Evolutionary conservation across 2,797 vertebrate species (phyloP).

Genomic region (Esox lucius): DNA sequence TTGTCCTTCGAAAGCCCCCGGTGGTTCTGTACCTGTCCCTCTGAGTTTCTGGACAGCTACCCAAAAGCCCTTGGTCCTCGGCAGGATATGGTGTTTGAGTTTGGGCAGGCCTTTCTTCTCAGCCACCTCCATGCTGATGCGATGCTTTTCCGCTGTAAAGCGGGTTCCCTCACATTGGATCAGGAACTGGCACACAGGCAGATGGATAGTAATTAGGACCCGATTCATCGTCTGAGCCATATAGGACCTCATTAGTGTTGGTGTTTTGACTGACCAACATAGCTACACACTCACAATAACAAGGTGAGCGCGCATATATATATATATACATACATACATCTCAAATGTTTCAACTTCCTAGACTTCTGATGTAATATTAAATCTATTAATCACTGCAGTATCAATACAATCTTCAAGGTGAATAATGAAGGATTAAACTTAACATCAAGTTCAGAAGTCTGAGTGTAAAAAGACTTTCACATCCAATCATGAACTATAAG

Average conservation of each 20-base stretch:
- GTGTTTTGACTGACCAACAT: neutral
- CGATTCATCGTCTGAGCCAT: too few species aligned
- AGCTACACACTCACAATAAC: neutral
- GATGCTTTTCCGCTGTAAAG: constrained; percentile 91
- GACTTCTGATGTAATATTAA: neutral
- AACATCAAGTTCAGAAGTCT: neutral
- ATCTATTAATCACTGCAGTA: neutral
- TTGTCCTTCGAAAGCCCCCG: neutral
- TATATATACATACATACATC: too few species aligned
- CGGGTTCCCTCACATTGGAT: constrained; percentile 95
- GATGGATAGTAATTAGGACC: neutral
- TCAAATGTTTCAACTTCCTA: neutral
- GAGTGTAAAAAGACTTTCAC: neutral
- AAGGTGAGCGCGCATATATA: too few species aligned
- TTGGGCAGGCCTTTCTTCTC: constrained; percentile 91
- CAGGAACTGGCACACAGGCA: constrained; percentile 80
- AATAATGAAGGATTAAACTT: neutral
- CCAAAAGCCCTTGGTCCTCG: constrained; percentile 94
- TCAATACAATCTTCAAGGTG: neutral
- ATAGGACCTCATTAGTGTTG: too few species aligned
- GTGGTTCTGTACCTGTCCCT: constrained; percentile 83
- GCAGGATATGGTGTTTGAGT: constrained; percentile 94
- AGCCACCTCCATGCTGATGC: constrained; percentile 95
- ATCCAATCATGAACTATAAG: neutral
- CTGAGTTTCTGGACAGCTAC: constrained; percentile 89